Conservation (phyloP, 2,113 vertebrate genomes). For the Gadus macrocephalus region DNA sequence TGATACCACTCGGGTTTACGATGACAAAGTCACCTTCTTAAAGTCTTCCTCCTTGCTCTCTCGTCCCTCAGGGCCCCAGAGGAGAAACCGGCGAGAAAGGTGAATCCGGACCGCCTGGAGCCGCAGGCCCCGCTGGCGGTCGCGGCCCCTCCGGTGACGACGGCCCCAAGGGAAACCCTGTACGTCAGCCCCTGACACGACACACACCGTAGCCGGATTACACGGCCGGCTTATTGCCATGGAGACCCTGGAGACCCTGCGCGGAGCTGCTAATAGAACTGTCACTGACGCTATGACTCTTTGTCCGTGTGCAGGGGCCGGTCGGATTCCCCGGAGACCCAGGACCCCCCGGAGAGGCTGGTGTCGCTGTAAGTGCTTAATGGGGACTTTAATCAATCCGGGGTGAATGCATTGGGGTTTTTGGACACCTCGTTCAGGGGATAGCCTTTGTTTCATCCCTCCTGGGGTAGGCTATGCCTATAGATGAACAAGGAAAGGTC, state of each 20-base stretch:
- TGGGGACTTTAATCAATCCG: not conserved
- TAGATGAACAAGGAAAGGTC: no score
- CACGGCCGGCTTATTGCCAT: not conserved
- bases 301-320: constrained; percentile 78
- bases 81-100: constrained; percentile 96
- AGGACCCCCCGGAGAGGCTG: constrained; percentile 92
- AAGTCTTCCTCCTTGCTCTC: constrained; percentile 15
- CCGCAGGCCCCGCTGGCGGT: constrained; percentile 88
- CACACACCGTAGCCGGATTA: constrained; percentile 15
- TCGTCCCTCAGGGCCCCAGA: constrained; percentile 80
- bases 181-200: constrained; percentile 63
- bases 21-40: constrained; percentile 4
- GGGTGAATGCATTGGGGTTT: not conserved
- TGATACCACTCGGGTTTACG: no score
- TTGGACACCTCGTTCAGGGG: not conserved
- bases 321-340: constrained; percentile 97
- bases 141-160: constrained; percentile 94
- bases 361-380: constrained; percentile 82
- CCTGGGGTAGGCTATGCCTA: no score
- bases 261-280: no score
- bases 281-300: constrained; percentile 30
- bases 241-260: no score
- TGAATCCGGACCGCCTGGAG: constrained; percentile 92
- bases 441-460: not conserved
- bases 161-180: constrained; percentile 95